Base-by-base conservation (phyloP, 1,140 invertebrate genomes). In the Megalonaias nervosa region DNA sequence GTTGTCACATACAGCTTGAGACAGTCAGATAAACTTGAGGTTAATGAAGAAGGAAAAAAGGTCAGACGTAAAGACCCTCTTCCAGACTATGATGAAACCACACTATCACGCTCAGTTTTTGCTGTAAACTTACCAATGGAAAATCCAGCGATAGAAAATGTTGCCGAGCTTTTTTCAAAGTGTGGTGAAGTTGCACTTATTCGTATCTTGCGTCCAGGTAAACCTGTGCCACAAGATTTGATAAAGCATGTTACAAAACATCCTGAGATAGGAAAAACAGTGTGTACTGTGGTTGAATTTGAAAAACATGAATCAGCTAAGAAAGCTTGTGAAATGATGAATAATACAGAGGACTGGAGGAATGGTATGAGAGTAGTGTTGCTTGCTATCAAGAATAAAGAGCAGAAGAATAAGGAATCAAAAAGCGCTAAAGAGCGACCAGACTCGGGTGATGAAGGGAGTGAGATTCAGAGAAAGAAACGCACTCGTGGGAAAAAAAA, bases 31-130 rank as follows among this genome's bases (percentile, higher is more conserved):
- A 95, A 95, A 80, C 92, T 99, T 57, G 94, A 98, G 91, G 94
- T 99, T 19, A 98, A 98, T 89, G 94, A 97, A 68, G 93, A 94
- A 65, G 96, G 96, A 31, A 98, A 96, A 0, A 98, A 98, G 88
- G 92, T 98, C n/a, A 92, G 97, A 16, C 93, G 97, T 65, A 91
- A 95, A 19, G 95, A 96, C 57, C 94, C 97, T 1, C 91, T 98
- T 70, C 97, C 97, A 11, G 94, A 95, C 48, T 95, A 95, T 89
- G 96, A 98, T 87, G 96, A 98, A 90, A 97, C 96, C 0, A 95
- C 96, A 15, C 91, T 92, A n/a, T 97, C 96, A 0, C 93, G 97
- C 82, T 97, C 96, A 1, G 94, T 98, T 19, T 94, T 98, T n/a
- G 96, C 95, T 4, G 94, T 96, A 4, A 94, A 94, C 86, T 93